These are phyloP conservation scores for Hippoglossus hippoglossus DNA, from an alignment of 2,797 vertebrate species.

Conservation along the genomic window DNA sequence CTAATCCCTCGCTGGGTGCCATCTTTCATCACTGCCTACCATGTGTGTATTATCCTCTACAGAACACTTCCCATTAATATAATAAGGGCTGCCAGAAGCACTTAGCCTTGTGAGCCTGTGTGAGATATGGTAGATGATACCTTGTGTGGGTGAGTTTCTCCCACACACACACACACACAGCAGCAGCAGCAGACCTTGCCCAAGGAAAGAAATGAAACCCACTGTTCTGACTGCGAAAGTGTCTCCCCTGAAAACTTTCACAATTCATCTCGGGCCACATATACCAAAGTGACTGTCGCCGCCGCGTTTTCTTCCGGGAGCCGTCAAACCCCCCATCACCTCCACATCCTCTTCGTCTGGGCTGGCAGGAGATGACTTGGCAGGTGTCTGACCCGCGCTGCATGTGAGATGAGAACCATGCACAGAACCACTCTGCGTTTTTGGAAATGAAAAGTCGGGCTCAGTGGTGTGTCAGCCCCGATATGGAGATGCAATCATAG, in stretches of 20 bases:
- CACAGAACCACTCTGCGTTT: slow-evolving; percentile 44
- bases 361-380: slow-evolving; percentile 58
- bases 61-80: slow-evolving; percentile 82
- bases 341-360: slow-evolving; percentile 55
- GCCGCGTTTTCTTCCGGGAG: slow-evolving; percentile 60
- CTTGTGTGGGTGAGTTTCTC: slow-evolving; percentile 50
- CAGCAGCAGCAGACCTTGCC: slow-evolving; percentile 27
- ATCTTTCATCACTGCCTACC: slow-evolving; percentile 79
- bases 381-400: slow-evolving; percentile 66
- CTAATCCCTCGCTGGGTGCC: slow-evolving; percentile 77
- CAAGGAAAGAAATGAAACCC: slow-evolving; percentile 53
- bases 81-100: slow-evolving; percentile 79
- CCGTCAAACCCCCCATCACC: slow-evolving; percentile 44
- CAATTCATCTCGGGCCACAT: slow-evolving; percentile 45
- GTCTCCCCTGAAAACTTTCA: slow-evolving; percentile 45
- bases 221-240: slow-evolving; percentile 39
- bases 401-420: slow-evolving; percentile 47
- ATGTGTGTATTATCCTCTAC: slow-evolving; percentile 78
- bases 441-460: slow-evolving; percentile 71
- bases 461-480: slow-evolving; percentile 20
- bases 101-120: slow-evolving; percentile 69
- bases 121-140: slow-evolving; percentile 66
- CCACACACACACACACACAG: slow-evolving; percentile 10
- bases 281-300: slow-evolving; percentile 52
- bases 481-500: slow-evolving; percentile 35